These are phyloP conservation scores for Hyalella azteca DNA, from an alignment of 2,888 invertebrate genomes.

Conservation along the genomic window DNA sequence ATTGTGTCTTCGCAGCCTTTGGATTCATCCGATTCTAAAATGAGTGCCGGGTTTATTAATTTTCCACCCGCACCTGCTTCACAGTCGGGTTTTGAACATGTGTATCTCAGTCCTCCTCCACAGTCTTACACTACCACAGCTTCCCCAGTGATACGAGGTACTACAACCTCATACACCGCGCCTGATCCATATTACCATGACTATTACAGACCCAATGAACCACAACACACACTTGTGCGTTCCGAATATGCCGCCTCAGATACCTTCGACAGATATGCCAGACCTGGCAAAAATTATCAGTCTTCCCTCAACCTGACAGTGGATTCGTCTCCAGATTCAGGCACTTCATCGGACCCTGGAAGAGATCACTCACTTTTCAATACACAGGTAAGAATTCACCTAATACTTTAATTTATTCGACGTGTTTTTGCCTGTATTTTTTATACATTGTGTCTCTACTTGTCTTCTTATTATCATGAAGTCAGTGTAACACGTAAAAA, in stretches of 20 bases:
- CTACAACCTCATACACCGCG: conserved; percentile 53
- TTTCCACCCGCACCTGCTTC: conserved; percentile 55
- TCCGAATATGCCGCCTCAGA: conserved; percentile 46
- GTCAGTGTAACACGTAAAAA: too few relatives aligned
- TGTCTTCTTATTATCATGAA: too few relatives aligned
- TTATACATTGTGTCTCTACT: too few relatives aligned
- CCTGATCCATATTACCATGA: conserved; percentile 52
- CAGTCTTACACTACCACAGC: conserved; percentile 55
- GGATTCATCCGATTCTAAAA: conserved; percentile 54
- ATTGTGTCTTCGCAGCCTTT: conserved; percentile 48
- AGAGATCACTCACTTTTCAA: conserved; percentile 76
- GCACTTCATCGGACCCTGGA: conserved; percentile 91
- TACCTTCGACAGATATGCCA: conserved; percentile 50
- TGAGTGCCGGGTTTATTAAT: conserved; percentile 54
- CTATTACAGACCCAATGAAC: conserved; percentile 38
- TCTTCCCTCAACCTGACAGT: conserved; percentile 73
- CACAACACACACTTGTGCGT: conserved; percentile 51
- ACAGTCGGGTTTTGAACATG: conserved; percentile 49
- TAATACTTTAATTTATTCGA: too few relatives aligned
- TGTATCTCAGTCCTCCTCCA: conserved; percentile 56
- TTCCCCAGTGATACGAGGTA: conserved; percentile 56
- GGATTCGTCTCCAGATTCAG: conserved; percentile 89
- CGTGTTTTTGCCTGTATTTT: too few relatives aligned
- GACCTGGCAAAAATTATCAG: conserved; percentile 40
- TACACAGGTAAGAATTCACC: conserved; percentile 61